Evolutionary conservation across 2,888 invertebrate genomes (phyloP).

Genomic region (Epirrita christyi): DNA sequence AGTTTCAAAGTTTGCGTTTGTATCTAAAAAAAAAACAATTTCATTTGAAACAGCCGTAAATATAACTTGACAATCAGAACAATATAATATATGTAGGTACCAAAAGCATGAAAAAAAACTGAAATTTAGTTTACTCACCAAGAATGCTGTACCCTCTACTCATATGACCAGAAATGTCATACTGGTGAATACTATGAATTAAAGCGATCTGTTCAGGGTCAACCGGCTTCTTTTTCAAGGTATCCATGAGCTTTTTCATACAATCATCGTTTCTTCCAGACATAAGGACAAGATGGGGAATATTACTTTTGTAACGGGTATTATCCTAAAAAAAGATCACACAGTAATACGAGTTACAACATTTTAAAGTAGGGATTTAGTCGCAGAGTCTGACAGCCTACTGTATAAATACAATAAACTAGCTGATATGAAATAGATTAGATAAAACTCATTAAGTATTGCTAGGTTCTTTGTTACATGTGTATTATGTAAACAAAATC

Average conservation of each 20-base stretch:
- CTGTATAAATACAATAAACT: too few relatives aligned
- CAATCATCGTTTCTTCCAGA: conserved; percentile 83
- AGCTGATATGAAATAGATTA: conserved; percentile 50
- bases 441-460: conserved; percentile 48
- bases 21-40: conserved; percentile 41
- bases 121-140: conserved; percentile 39
- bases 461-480: conserved; percentile 45
- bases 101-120: too few relatives aligned
- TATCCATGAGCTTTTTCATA: conserved; percentile 55
- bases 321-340: conserved; percentile 48
- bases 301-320: conserved; percentile 48
- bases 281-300: conserved; percentile 77
- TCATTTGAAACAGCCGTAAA: too few relatives aligned
- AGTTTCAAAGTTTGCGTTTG: conserved; percentile 47
- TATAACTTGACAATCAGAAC: too few relatives aligned
- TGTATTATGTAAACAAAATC: conserved; percentile 41
- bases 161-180: conserved; percentile 82
- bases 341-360: conserved; percentile 49
- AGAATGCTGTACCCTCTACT: conserved; percentile 86
- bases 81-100: too few relatives aligned
- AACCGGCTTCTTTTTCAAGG: conserved; percentile 48
- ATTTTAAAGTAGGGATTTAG: too few relatives aligned
- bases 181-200: conserved; percentile 71
- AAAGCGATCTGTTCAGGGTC: conserved; percentile 77
- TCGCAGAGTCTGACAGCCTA: too few relatives aligned